A percentile compares a stretch with the other conserved stretches of the same genome.
These are phyloP conservation scores for Dryocosmus kuriphilus DNA, from an alignment of 2,888 invertebrate genomes.

Conservation along the genomic window DNA sequence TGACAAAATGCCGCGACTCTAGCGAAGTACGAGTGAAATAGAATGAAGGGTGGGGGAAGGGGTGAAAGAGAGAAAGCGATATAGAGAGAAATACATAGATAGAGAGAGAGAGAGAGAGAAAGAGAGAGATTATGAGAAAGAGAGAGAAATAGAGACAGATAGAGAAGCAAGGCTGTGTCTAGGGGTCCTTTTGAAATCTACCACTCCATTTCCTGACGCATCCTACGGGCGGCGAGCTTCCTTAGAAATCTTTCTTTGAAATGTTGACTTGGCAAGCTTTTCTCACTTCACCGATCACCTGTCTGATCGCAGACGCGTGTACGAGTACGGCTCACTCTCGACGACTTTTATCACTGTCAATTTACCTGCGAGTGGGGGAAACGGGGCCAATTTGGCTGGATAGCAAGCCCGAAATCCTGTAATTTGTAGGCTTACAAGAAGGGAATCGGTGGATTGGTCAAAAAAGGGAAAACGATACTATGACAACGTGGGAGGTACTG, in stretches of 20 bases:
- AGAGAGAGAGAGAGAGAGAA: neutral
- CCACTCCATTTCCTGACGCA: conserved; percentile 50
- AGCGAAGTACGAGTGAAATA: conserved; percentile 28
- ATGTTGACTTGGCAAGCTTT: neutral
- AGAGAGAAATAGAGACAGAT: neutral
- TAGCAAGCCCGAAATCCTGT: conserved; percentile 18
- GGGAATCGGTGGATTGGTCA: conserved; percentile 25
- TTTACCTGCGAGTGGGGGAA: conserved; percentile 3
- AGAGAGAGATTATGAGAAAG: neutral
- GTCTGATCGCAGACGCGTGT: conserved; percentile 49
- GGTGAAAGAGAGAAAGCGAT: neutral
- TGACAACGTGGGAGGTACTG: conserved; percentile 57
- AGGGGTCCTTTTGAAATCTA: conserved; percentile 35
- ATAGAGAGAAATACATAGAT: too few species aligned
- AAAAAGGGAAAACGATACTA: conserved; percentile 48
- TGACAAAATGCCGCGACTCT: conserved; percentile 27
- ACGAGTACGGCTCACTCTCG: neutral
- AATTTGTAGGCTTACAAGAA: neutral
- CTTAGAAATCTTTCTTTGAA: conserved; percentile 3
- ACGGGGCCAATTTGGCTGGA: neutral
- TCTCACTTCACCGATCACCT: conserved; percentile 45
- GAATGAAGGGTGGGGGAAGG: neutral
- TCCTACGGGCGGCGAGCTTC: conserved; percentile 38
- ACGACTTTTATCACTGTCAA: conserved; percentile 19
- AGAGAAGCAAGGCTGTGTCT: conserved; percentile 35